Conservation (phyloP, 2,797 vertebrate species). For the Xenopus petersii region DNA sequence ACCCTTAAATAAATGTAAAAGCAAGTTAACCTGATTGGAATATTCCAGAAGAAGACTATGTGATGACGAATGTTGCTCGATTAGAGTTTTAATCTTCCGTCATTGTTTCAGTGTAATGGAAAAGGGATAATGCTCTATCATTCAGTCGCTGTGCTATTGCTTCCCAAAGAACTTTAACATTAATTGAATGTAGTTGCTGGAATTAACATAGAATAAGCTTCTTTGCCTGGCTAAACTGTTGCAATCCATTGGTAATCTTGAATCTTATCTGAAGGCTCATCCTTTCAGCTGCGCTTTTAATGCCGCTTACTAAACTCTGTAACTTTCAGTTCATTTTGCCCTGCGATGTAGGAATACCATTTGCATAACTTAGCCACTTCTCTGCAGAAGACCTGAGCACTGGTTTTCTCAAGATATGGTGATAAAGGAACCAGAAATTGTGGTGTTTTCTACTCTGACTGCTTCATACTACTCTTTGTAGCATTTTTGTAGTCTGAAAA, state of each 20-base stretch:
- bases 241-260: constrained; percentile 56
- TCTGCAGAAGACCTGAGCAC: background rate
- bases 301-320: constrained; percentile 12
- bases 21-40: constrained; percentile 18
- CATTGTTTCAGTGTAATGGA: constrained; percentile 37
- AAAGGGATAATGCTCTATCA: constrained; percentile 46
- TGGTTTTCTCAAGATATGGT: background rate
- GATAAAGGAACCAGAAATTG: background rate
- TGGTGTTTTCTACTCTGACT: background rate
- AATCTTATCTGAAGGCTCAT: constrained; percentile 64
- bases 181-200: constrained; percentile 49
- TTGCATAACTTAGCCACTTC: constrained; percentile 12
- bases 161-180: constrained; percentile 44
- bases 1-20: constrained; percentile 8
- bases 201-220: constrained; percentile 57
- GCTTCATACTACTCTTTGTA: background rate
- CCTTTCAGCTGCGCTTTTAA: constrained; percentile 61
- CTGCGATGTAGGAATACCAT: constrained; percentile 52
- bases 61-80: constrained; percentile 3
- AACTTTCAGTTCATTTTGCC: constrained; percentile 31
- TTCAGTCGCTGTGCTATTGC: constrained; percentile 33
- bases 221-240: constrained; percentile 62
- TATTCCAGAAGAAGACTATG: constrained; percentile 5
- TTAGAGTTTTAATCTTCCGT: constrained; percentile 41
- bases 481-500: too few relatives aligned